A percentile compares a stretch with the other conserved stretches of the same genome.
Conservation (phyloP, 2,113 vertebrate genomes). For the Abramis brama region DNA sequence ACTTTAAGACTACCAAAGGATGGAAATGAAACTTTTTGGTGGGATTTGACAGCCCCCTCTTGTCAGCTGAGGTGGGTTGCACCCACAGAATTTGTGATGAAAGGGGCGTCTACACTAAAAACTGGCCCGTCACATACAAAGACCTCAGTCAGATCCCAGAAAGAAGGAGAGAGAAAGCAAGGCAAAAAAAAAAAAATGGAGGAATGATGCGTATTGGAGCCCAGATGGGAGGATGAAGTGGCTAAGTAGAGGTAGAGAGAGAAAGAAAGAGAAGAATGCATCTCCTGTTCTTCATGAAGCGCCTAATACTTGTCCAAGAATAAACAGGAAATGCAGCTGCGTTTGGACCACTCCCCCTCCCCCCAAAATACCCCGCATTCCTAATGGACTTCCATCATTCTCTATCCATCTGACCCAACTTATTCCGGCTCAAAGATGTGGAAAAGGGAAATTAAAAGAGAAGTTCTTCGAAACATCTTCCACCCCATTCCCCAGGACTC, state of each 20-base stretch:
- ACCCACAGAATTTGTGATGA: constrained; percentile 1
- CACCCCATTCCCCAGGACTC: constrained; percentile 46
- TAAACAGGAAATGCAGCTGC: constrained; percentile 81
- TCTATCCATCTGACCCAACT: constrained; percentile 5
- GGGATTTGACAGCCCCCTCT: constrained; percentile 44
- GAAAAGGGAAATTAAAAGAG: constrained; percentile 3
- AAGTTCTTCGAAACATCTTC: constrained; percentile 82
- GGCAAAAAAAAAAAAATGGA: background rate
- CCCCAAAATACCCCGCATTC: constrained; percentile 64
- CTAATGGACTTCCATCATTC: constrained; percentile 22
- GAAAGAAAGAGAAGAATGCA: constrained; percentile 62
- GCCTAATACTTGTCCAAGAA: constrained; percentile 64
- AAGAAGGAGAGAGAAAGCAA: background rate
- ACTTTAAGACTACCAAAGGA: background rate
- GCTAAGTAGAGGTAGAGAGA: constrained; percentile 29
- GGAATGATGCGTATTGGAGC: background rate
- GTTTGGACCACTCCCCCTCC: constrained; percentile 4
- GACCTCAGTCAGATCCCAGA: background rate
- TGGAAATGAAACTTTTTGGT: background rate
- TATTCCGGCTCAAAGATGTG: background rate
- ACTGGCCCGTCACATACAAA: constrained; percentile 2
- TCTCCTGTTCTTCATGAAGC: constrained; percentile 69
- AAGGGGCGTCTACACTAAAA: constrained; percentile 6
- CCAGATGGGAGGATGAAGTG: background rate
- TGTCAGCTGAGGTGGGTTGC: constrained; percentile 34